A percentile compares a stretch with the other conserved stretches of the same genome.
phyloP scores from a whole-genome alignment of 1,140 invertebrate species.

The Papilio machaon region DNA sequence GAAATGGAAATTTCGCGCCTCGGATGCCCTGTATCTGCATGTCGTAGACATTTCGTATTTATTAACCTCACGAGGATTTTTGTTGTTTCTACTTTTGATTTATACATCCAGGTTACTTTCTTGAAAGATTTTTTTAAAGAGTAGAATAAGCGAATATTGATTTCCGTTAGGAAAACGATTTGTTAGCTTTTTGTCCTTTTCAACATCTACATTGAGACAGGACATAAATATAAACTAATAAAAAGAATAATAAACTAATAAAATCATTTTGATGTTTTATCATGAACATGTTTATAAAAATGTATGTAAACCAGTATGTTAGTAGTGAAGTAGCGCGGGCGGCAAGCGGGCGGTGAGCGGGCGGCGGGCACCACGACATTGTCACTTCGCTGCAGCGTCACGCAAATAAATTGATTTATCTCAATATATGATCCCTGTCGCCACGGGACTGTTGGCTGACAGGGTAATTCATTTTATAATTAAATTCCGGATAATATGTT shows the following conservation, averaged over 20 bases:
- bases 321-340: too few relatives aligned
- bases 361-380: not conserved
- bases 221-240: too few relatives aligned
- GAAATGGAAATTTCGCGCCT: not conserved
- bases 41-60: slow-evolving; percentile 10
- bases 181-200: too few relatives aligned
- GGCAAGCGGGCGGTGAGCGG: too few relatives aligned
- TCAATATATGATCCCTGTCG: not conserved
- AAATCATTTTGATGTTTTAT: too few relatives aligned
- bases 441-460: not conserved
- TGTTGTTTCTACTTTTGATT: slow-evolving; percentile 9
- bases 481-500: not conserved
- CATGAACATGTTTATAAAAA: too few relatives aligned
- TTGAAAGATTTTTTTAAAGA: not conserved
- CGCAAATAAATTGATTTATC: slow-evolving; percentile 7
- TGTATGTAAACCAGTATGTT: too few relatives aligned
- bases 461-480: slow-evolving; percentile 3
- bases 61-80: not conserved
- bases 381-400: not conserved
- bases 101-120: not conserved
- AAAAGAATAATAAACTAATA: too few relatives aligned
- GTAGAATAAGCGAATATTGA: too few relatives aligned
- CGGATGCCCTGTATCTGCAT: not conserved
- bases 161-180: too few relatives aligned
- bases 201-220: too few relatives aligned